Conservation (phyloP, 2,113 vertebrate species). For the Lathamus discolor region DNA sequence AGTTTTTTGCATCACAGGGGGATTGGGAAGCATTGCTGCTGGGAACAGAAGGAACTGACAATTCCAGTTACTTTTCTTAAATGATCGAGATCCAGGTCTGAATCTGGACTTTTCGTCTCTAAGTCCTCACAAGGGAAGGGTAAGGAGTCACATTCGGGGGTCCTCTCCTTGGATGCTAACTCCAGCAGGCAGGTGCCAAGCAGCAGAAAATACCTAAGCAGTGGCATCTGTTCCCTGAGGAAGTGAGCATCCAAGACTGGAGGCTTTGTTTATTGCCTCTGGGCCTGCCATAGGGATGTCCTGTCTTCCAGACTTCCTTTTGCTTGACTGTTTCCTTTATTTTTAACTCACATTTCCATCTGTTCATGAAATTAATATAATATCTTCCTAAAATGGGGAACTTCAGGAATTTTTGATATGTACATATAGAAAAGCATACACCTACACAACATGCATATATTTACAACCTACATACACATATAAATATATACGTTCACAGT, state of each 20-base stretch:
- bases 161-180: neutral
- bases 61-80: neutral
- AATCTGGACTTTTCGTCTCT: neutral
- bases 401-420: neutral
- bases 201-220: neutral
- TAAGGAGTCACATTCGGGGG: fast-evolving
- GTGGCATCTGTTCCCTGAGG: neutral
- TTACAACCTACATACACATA: neutral
- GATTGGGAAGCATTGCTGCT: neutral
- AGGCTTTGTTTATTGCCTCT: neutral
- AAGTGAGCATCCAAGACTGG: neutral
- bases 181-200: neutral
- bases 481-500: neutral
- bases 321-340: neutral
- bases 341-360: neutral
- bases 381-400: neutral
- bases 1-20: neutral
- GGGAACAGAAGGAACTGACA: neutral
- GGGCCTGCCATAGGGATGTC: neutral
- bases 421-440: neutral
- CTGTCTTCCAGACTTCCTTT: neutral
- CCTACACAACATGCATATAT: neutral
- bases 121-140: neutral
- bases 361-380: neutral
- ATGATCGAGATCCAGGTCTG: neutral